Evolutionary conservation across 92 coral and sea anemone species (phyloP).

Genomic region (Zoanthus sansibaricus): DNA sequence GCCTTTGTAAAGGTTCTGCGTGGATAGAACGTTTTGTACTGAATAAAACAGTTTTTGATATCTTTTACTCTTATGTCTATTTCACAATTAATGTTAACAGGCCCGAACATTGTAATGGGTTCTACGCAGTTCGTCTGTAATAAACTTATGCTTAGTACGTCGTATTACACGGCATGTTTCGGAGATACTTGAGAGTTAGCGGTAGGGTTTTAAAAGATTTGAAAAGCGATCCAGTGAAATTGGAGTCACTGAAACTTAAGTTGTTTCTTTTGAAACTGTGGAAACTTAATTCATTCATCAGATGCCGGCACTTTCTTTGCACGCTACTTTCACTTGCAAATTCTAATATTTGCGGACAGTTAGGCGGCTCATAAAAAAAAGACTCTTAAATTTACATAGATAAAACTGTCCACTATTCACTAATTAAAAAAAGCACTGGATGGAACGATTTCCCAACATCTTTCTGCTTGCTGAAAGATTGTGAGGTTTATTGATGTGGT

Average conservation of each 20-base stretch:
- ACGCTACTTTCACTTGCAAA: neutral
- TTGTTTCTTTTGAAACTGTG: neutral
- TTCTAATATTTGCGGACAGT: neutral
- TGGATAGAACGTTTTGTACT: constrained; percentile 41
- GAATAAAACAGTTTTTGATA: constrained; percentile 45
- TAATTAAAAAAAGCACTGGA: neutral
- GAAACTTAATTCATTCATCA: neutral
- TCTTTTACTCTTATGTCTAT: constrained; percentile 36
- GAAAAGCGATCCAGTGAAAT: neutral
- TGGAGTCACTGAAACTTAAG: neutral
- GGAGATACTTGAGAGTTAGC: neutral
- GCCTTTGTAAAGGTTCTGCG: constrained; percentile 15
- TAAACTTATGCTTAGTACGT: neutral
- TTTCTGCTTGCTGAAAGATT: neutral
- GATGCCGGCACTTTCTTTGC: neutral
- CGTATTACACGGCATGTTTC: neutral
- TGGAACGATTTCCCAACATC: neutral
- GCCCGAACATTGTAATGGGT: constrained; percentile 9
- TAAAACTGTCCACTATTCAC: neutral
- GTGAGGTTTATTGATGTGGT: neutral
- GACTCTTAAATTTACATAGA: neutral
- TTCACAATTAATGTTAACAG: neutral
- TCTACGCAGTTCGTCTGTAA: neutral
- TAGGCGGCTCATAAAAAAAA: neutral
- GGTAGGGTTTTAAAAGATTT: neutral